Base-by-base conservation (phyloP, 2,888 invertebrate species). In the Melanophora roralis region DNA sequence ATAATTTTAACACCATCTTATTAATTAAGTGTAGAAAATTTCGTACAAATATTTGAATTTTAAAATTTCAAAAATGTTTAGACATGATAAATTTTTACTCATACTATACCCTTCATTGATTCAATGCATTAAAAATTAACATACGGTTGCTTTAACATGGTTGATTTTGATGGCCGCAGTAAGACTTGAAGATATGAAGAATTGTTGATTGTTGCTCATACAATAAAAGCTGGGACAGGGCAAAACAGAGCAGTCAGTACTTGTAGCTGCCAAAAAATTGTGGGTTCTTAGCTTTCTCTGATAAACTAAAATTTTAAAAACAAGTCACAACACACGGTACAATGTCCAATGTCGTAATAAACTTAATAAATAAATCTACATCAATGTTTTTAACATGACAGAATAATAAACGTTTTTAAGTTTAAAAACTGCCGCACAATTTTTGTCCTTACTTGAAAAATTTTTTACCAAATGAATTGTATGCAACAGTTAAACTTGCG, bases 81-180 rank as follows among this genome's bases (percentile, higher is more conserved):
- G 53, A 69, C 53, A 71, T 57, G 55, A 47, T 27, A 49, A 64
- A 76, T 34, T 40, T n/a, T 53, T 55, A 47, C 38, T 53, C n/a
- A 77, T 77, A 77, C 76, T 77, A 51, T 77, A 77, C 76, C 76
- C 49, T 77, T 77, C 23, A 71, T 76, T 69, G 16, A 53, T 45
- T 72, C 11, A 36, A 45, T 53, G 34, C 34, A 43, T 67, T 40
- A 36, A 45, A 69, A 55, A 55, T 49, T 43, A 60, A 75, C 19
- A 47, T 19, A 43, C 57, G 75, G 55, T 59, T 69, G 34, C n/a
- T 34, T 32, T 51, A 14, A 47, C 47, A 34, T 76, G 60, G 49
- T 27, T 64, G 64, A 64, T 23, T 16, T 67, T 57, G 64, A n/a
- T 45, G 49, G 47, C 32, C 40, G 55, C 34, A 64, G 34, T 71